Evolutionary conservation across 2,888 invertebrate species (phyloP), one percentile per base, ranked within the genome.

Genomic region (Xanthorhoe designata): DNA sequence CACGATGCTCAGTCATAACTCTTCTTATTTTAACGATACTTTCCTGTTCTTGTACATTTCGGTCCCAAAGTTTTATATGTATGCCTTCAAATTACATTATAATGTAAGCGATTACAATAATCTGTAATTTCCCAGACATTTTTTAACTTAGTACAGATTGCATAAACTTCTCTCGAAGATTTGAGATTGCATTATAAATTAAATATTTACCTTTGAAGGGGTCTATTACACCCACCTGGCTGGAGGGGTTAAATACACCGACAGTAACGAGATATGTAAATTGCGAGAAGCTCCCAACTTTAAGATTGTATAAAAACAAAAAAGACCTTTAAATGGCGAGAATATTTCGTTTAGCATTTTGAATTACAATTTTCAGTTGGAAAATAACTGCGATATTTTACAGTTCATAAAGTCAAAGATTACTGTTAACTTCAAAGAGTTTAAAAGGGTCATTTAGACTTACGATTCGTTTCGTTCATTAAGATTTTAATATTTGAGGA

Each of bases 311-410:
- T 66, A 64, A 69, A 73, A 73, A 69, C 68, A 73, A 72, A 68
- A 64, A 60, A 53, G 55, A 59, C 60, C 60, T 52, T 66, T 49
- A 61, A 69, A 47, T 60, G 50, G 63, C 73, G 64, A 54, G 61
- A 73, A 72, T 68, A 73, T 71, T 73, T 62, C 70, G 65, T 74
- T 80, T 80, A 70, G 71, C 87, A 87, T 89, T 89, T 88, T 85
- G 77, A 86, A 87, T 85, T 79, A 82, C 81, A 42, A 13, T 42
- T 42, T 42, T 65, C 64, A 75, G 69, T 66, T 68, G 51, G 64
- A 75, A 71, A 69, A 66, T 75, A 74, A 42, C 38, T 42, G 38
- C 77, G 77, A 78, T 79, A 81, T 83, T 81, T 81, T 75, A 79
- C 79, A 81, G 74, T 81, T 77, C 75, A 79, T 78, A 78, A 82